These are phyloP conservation scores for Xiphophorus hellerii DNA, from an alignment of 2,113 vertebrate species.

Conservation along the genomic window DNA sequence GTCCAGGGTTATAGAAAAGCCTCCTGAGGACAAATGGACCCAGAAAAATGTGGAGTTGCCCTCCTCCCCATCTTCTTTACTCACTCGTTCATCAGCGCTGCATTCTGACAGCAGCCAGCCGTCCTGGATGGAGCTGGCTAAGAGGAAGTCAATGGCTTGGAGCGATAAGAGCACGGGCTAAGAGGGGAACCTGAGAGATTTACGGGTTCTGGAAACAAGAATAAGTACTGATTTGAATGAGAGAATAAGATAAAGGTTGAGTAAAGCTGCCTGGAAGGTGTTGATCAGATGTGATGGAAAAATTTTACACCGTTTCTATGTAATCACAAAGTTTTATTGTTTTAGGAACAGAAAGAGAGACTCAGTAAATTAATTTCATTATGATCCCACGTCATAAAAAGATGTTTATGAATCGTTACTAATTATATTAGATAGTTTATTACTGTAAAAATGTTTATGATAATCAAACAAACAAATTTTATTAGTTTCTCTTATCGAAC, in stretches of 20 bases:
- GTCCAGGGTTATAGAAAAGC: constrained; percentile 41
- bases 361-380: constrained; percentile 8
- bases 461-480: constrained; percentile 27
- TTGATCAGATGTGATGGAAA: neutral
- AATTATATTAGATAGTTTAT: constrained; percentile 29
- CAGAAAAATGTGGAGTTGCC: constrained; percentile 65
- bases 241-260: constrained; percentile 6
- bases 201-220: neutral
- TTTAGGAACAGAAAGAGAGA: constrained; percentile 2
- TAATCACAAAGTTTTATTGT: constrained; percentile 31
- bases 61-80: constrained; percentile 48
- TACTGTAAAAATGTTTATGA: constrained; percentile 34
- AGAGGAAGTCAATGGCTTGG: constrained; percentile 98
- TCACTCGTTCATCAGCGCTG: constrained; percentile 54
- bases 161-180: constrained; percentile 88
- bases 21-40: constrained; percentile 73
- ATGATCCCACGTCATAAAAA: constrained; percentile 20
- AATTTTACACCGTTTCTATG: constrained; percentile 28
- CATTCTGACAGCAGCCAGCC: constrained; percentile 82
- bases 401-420: constrained; percentile 23
- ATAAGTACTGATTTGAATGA: neutral
- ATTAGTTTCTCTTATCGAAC: constrained; percentile 2
- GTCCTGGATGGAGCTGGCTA: constrained; percentile 96
- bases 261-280: neutral
- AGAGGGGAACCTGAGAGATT: constrained; percentile 21